Evolutionary conservation across 1,140 invertebrate genomes (phyloP).

Genomic region (Pteromalus puparum): DNA sequence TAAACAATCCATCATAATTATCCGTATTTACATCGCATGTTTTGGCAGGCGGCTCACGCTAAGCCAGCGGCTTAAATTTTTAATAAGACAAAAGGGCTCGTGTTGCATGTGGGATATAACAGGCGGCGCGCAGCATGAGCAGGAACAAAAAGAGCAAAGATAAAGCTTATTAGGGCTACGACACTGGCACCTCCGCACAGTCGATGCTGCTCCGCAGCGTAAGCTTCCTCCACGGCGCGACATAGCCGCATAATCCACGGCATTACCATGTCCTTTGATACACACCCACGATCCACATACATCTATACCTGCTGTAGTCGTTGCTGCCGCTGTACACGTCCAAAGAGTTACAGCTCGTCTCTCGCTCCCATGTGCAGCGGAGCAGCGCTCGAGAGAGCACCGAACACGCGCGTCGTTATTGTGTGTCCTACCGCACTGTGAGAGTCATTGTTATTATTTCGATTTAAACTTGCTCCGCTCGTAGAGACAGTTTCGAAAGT

Average conservation of each 20-base stretch:
- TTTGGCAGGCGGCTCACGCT: neutral
- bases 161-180: constrained; percentile 15
- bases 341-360: neutral
- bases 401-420: neutral
- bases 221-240: neutral
- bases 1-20: neutral
- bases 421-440: no score
- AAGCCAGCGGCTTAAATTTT: neutral
- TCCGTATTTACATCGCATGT: neutral
- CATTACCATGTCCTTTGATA: constrained; percentile 17
- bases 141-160: neutral
- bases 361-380: neutral
- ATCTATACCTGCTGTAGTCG: neutral
- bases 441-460: constrained; percentile 13
- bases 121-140: neutral
- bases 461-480: neutral
- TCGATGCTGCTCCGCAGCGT: neutral
- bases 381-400: neutral
- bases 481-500: no score
- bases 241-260: neutral
- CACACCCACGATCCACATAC: neutral
- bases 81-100: neutral
- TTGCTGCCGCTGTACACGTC: neutral
- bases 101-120: neutral
- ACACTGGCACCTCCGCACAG: neutral